Percentiles rank a stretch among this genome's conserved stretches.
phyloP scores from a whole-genome alignment of 1,140 invertebrate species.

The Lineus longissimus region DNA sequence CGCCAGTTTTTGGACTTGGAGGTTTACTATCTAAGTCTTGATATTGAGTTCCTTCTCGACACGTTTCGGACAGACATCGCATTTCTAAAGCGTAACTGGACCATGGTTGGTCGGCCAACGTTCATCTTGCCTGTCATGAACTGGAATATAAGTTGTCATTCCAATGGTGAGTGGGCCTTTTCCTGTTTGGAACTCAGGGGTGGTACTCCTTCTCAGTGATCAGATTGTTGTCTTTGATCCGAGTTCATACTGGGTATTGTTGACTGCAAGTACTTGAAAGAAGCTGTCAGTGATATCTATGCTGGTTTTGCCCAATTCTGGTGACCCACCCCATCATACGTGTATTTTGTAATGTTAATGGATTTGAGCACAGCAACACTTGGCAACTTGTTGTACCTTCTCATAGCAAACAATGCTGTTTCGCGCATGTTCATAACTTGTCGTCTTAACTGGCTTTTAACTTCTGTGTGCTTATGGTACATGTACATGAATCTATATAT shows the following conservation, averaged over 20 bases:
- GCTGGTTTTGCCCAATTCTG: too few species aligned
- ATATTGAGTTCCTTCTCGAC: slow-evolving; percentile 48
- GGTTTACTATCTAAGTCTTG: slow-evolving; percentile 47
- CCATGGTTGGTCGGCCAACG: slow-evolving; percentile 56
- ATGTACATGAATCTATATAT: too few species aligned
- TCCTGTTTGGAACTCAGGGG: slow-evolving; percentile 17
- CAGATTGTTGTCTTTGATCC: not conserved
- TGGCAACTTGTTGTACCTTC: too few species aligned
- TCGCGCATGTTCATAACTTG: too few species aligned
- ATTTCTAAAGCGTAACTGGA: slow-evolving; percentile 48
- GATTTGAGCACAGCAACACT: too few species aligned
- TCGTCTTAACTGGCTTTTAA: too few species aligned
- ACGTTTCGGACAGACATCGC: slow-evolving; percentile 42
- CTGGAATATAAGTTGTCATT: slow-evolving; percentile 29
- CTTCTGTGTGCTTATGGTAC: too few species aligned
- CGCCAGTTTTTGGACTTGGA: slow-evolving; percentile 63
- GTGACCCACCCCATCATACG: too few species aligned
- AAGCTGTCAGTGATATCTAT: too few species aligned
- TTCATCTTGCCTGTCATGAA: slow-evolving; percentile 35
- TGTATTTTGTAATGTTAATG: too few species aligned
- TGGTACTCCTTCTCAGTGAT: not conserved
- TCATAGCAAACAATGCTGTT: too few species aligned
- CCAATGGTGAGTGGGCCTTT: not conserved
- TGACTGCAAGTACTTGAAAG: slow-evolving; percentile 9
- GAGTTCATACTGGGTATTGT: slow-evolving; percentile 1